Percentiles rank a stretch among this genome's conserved stretches.
phyloP scores from a whole-genome alignment of 1,140 invertebrate species.

The Bombus superbus region DNA sequence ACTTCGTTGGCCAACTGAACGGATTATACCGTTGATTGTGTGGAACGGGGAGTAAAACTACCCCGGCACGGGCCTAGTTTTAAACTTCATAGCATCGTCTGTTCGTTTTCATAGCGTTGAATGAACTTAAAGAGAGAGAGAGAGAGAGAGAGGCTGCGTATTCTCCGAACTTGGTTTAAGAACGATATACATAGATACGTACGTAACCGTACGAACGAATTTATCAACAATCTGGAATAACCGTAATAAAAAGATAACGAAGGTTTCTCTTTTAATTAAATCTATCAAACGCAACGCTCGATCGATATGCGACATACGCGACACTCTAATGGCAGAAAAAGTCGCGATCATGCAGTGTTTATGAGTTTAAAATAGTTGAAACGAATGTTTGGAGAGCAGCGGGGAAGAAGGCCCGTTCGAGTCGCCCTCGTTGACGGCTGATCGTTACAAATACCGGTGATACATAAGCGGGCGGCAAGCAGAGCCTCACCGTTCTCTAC shows the following conservation, averaged over 20 bases:
- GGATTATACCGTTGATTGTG: conserved; percentile 67
- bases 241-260: not conserved
- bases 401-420: not conserved
- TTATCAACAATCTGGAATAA: too few relatives aligned
- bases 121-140: not conserved
- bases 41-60: conserved; percentile 40
- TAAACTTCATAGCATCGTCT: conserved; percentile 51
- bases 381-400: not conserved
- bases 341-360: not conserved
- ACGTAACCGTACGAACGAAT: not conserved
- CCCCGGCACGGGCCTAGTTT: conserved; percentile 33
- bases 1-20: conserved; percentile 61
- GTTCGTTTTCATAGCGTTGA: conserved; percentile 17
- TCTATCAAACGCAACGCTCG: not conserved
- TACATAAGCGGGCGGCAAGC: conserved; percentile 32
- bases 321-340: not conserved
- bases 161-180: not conserved
- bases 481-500: conserved; percentile 56
- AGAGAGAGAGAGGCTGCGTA: not conserved
- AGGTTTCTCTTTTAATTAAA: not conserved
- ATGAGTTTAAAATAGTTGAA: not conserved
- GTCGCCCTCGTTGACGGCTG: conserved; percentile 32
- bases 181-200: too few relatives aligned
- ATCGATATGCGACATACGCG: not conserved
- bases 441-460: conserved; percentile 69